Base-by-base conservation (phyloP, 92 coral and sea anemone species). In the Epizoanthus ramosus region DNA sequence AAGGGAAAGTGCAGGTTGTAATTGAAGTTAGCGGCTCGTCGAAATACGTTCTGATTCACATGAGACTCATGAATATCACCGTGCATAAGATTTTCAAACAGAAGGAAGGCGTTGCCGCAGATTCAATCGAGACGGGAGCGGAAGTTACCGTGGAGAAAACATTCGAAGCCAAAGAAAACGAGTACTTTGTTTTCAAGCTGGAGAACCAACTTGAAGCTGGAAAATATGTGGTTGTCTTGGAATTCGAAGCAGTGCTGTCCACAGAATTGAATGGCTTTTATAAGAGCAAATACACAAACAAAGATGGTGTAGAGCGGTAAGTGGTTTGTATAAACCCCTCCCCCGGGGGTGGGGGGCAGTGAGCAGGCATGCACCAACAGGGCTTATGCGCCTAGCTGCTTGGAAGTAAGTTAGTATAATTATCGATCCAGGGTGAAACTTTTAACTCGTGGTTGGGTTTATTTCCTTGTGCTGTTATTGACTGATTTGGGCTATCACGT, bases 241-340 rank as follows among this genome's bases (percentile, higher is more conserved):
- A 52, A 14, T 94, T 89, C 68, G 83, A 92, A 41, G 90, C 91
- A 16, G 84, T 60, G 28, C 79, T 94, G 25, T 87, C 98, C 1
- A 80, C 85, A 53, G 89, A 90, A 64, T 83, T 94, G 76, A 94
- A 94, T 57, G 98, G 98, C 6, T 84, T 94, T 76, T 94, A 94
- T 35, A 87, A 86, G 12, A 94, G 98, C 71, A 92, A 93, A 12
- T 94, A 94, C 79, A 52, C 10, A 18, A 89, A 90, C 73, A 68
- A 85, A 23, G 71, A 86, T 10, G 84, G 90, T 10, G 86, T 83
- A 5, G 85, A 58, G 41, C 90, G 98, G 98, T 94, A 39, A 73
- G 92, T 69, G 57, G 4, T 10, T 15, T 24, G 33, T 7, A 31
- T 14, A 0, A 5, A 7, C 53, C 53, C 13, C 53, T 0, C 13